Evolutionary conservation across 2,888 invertebrate genomes (phyloP).

Genomic region (Amphipoea oculea): DNA sequence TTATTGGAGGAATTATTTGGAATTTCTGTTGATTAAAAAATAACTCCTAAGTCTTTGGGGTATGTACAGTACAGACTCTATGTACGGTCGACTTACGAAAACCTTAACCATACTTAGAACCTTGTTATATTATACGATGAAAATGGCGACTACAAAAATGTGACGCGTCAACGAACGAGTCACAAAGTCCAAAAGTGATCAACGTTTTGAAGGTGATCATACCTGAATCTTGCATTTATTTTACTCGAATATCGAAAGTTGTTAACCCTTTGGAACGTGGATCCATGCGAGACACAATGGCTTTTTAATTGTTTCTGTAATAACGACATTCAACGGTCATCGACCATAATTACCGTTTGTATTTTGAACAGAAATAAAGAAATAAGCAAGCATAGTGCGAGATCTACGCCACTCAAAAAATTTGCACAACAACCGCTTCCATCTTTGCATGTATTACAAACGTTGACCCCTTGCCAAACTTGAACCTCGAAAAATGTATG

Average conservation of each 20-base stretch:
- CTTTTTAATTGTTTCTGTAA: too few relatives aligned
- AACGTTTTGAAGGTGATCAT: not conserved
- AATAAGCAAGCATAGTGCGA: not conserved
- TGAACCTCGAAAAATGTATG: not conserved
- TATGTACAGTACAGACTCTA: not conserved
- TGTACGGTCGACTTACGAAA: not conserved
- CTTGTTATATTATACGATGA: not conserved
- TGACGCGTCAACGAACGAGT: not conserved
- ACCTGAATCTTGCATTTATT: not conserved
- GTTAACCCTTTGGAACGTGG: too few relatives aligned
- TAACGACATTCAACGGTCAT: not conserved
- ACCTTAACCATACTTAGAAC: not conserved
- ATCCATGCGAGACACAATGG: too few relatives aligned
- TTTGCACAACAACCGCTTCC: not conserved
- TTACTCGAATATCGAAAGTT: not conserved
- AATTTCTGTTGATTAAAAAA: too few relatives aligned
- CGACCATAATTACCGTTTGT: not conserved
- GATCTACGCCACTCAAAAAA: slow-evolving; percentile 7
- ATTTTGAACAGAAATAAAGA: not conserved
- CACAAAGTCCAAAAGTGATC: not conserved
- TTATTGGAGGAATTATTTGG: too few relatives aligned
- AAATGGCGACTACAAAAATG: not conserved
- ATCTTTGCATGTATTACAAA: slow-evolving; percentile 21
- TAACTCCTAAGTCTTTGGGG: too few relatives aligned
- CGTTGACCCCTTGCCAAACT: not conserved